Percentiles rank a stretch among this genome's conserved stretches.
Evolutionary conservation across 2,113 vertebrate species (phyloP).

Genomic region (Pelusios castaneus): DNA sequence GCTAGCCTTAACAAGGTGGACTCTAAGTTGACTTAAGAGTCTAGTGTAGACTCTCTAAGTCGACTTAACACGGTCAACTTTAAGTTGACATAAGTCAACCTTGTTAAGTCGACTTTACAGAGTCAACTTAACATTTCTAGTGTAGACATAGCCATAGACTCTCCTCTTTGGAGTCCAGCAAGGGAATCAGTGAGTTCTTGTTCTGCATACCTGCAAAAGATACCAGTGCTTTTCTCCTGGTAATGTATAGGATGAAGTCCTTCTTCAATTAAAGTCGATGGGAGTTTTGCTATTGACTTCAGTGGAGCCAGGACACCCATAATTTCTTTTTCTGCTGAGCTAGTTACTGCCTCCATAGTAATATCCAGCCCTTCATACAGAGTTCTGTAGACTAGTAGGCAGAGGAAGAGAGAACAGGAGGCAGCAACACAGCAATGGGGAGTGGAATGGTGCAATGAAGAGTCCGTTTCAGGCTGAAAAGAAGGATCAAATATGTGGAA

Average conservation of each 20-base stretch:
- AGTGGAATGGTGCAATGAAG: neutral
- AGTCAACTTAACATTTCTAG: no score
- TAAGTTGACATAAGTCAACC: no score
- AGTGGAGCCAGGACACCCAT: neutral
- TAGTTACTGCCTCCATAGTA: neutral
- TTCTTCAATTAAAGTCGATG: no score
- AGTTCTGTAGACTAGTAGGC: neutral
- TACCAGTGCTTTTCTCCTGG: neutral
- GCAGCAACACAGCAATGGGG: neutral
- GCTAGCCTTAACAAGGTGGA: no score
- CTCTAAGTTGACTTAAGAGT: no score
- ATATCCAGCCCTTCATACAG: neutral
- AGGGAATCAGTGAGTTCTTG: neutral
- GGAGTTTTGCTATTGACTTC: neutral
- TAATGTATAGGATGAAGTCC: no score
- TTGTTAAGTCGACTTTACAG: no score
- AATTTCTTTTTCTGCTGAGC: no score
- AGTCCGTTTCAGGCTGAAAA: neutral
- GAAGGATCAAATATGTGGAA: neutral
- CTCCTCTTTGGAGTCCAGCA: no score
- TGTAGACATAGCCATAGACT: no score
- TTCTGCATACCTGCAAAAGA: neutral
- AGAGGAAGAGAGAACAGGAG: neutral
- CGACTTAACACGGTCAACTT: no score
- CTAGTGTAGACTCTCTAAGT: no score